Evolutionary conservation across 53 echinoderm and acorn worm genomes (phyloP).

Genomic region (Henricia sp.): DNA sequence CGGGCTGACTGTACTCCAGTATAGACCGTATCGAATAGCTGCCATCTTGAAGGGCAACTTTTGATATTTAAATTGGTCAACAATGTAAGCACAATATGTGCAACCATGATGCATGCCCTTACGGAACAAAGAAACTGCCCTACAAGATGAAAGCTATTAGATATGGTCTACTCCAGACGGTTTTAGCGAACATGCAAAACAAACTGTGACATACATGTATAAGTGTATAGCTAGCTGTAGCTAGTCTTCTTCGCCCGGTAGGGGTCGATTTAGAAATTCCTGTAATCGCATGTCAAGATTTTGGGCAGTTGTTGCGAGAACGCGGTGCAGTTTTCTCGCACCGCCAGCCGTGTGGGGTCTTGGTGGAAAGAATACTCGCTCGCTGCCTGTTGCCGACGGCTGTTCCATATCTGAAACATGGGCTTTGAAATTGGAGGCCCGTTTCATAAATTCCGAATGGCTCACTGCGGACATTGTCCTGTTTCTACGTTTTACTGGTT

Average conservation of each 20-base stretch:
- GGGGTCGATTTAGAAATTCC: constrained; percentile 23
- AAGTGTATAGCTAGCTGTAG: too few species aligned
- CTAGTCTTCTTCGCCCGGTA: constrained; percentile 24
- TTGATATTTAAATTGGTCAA: too few species aligned
- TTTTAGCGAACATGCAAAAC: too few species aligned
- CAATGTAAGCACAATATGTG: too few species aligned
- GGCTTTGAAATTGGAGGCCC: constrained; percentile 11
- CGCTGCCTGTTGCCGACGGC: background rate
- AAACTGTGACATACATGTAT: too few species aligned
- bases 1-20: too few species aligned
- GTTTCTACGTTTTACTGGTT: background rate
- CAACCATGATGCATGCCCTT: too few species aligned
- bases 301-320: constrained; percentile 1
- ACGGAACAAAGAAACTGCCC: too few species aligned
- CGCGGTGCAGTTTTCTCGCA: constrained; percentile 13
- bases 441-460: constrained; percentile 34
- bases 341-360: constrained; percentile 45
- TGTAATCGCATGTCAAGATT: constrained; percentile 22
- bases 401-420: background rate
- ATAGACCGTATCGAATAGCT: too few species aligned
- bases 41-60: too few species aligned
- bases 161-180: too few species aligned
- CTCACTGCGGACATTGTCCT: constrained; percentile 41
- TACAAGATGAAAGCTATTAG: too few species aligned
- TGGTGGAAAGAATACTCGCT: background rate